Evolutionary conservation across 2,113 vertebrate species (phyloP), one percentile per base, ranked within the genome.

Genomic region (Crotalus helleri): DNA sequence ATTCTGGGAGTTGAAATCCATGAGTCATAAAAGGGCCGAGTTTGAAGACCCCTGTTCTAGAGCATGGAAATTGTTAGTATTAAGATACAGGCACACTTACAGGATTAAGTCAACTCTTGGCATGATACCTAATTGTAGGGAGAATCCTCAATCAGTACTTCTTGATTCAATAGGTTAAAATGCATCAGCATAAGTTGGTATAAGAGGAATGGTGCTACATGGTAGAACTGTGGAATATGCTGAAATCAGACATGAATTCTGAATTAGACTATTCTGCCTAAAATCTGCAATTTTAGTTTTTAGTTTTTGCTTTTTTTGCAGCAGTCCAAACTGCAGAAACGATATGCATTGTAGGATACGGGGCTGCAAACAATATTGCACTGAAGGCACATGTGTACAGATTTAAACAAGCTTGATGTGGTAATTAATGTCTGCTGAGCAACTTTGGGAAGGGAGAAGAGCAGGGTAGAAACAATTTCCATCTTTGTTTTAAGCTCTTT

Each of bases 401-500:
- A 49, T 94, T 95, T 89, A 89, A 93, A 93, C 93, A 90, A 93
- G 92, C 91, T 58, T 88, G 92, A 95, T 95, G 94, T 95, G 94
- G 95, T 96, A 93, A 96, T 93, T 95, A 95, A 81, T 0, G 23
- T 90, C 94, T 92, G 93, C 39, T 89, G 94, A 95, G 90, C 88
- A 93, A 94, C 91, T 0, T 26, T 87, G 74, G 85, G 59, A n/a
- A 29, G 69, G 87, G 89, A 94, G 85, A 89, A 13, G 87, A 91
- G 0, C 0, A 85, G 87, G 91, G 54, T 91, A 91, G 90, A 95
- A 96, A 96, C 93, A 54, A 46, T 96, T 96, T 95, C 93, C 91
- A 96, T 92, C 93, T 94, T 97, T 96, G 94, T 97, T 97, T 96
- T 96, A 97, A 96, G 92, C 95, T 96, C 93, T 95, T 96, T 93